Conservation (phyloP, 2,113 vertebrate species). For the Otis tarda region DNA sequence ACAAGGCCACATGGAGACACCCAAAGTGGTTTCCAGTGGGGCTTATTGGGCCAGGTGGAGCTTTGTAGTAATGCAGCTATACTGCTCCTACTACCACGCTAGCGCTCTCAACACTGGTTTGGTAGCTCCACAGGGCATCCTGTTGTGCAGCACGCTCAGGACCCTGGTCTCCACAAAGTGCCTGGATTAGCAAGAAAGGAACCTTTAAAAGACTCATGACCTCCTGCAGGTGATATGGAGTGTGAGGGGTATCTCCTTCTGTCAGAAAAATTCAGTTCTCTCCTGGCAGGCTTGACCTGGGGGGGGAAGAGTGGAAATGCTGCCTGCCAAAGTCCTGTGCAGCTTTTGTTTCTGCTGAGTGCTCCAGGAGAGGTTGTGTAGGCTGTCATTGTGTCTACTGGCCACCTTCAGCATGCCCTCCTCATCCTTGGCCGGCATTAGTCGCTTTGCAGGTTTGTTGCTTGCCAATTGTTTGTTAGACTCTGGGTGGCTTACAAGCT, state of each 20-base stretch:
- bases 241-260: not conserved
- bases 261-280: not conserved
- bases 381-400: not conserved
- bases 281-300: not conserved
- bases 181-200: not conserved
- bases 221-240: not conserved
- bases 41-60: not conserved
- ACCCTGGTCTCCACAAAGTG: not conserved
- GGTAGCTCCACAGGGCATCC: fast-evolving
- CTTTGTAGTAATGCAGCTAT: not conserved
- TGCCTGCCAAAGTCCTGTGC: not conserved
- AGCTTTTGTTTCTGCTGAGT: not conserved
- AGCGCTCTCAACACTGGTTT: not conserved
- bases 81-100: not conserved
- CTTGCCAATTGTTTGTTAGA: not conserved
- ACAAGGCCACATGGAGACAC: not conserved
- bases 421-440: not conserved
- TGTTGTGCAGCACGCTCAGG: not conserved
- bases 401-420: not conserved
- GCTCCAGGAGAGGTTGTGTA: not conserved
- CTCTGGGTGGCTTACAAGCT: not conserved
- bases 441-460: not conserved
- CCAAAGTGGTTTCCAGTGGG: not conserved
- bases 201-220: not conserved
- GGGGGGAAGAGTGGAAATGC: not conserved